These are phyloP conservation scores for Drosophila pegasa DNA, from an alignment of 2,888 invertebrate genomes.

Conservation along the genomic window DNA sequence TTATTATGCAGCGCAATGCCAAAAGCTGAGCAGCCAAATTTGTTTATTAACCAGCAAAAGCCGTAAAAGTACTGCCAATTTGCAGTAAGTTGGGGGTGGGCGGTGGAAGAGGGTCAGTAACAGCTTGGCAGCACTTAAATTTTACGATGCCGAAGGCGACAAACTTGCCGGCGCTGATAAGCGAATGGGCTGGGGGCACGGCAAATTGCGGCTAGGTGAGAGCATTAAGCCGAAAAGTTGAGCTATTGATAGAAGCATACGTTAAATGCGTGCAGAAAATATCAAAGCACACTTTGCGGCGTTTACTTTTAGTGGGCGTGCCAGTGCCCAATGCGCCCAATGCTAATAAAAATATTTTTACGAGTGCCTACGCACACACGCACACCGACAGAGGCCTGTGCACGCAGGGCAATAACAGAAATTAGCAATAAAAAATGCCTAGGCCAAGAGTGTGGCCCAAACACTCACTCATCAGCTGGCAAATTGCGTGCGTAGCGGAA, in stretches of 20 bases:
- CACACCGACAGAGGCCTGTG: conserved; percentile 4
- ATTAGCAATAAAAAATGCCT: conserved; percentile 73
- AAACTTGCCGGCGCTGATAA: conserved; percentile 28
- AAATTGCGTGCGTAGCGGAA: conserved; percentile 47
- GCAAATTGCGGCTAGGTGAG: background rate
- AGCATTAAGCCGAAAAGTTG: conserved; percentile 25
- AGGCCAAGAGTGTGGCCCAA: conserved; percentile 33
- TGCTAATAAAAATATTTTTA: conserved; percentile 77
- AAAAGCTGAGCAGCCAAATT: conserved; percentile 68
- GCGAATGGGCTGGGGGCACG: background rate
- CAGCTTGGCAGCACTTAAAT: conserved; percentile 40
- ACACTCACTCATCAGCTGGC: conserved; percentile 34
- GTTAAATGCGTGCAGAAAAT: conserved; percentile 20
- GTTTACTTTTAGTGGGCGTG: conserved; percentile 4
- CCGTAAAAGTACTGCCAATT: conserved; percentile 43
- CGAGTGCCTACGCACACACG: conserved; percentile 47
- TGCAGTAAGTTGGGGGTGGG: background rate
- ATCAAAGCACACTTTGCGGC: conserved; percentile 52
- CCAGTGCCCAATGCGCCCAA: conserved; percentile 14
- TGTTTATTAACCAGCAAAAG: conserved; percentile 65
- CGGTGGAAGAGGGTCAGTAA: conserved; percentile 4
- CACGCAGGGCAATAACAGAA: conserved; percentile 69
- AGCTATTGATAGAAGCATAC: conserved; percentile 43
- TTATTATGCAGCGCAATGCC: conserved; percentile 14
- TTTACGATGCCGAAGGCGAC: conserved; percentile 58